Evolutionary conservation across 2,888 invertebrate species (phyloP).

Genomic region (Romanomermis culicivorax): DNA sequence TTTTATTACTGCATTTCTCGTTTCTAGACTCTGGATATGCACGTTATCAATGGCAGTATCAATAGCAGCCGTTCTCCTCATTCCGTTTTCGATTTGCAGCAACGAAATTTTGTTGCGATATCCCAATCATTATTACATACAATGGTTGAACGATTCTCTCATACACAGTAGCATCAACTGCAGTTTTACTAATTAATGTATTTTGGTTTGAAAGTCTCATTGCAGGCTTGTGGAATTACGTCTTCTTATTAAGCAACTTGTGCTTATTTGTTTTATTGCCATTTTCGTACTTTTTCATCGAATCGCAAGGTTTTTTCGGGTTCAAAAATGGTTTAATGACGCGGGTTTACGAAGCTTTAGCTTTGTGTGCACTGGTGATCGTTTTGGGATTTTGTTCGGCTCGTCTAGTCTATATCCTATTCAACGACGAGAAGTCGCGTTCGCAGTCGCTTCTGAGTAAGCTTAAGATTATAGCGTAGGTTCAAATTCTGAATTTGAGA

Average conservation of each 20-base stretch:
- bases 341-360: constrained; percentile 75
- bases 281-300: constrained; percentile 90
- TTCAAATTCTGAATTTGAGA: constrained; percentile 19
- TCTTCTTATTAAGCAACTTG: constrained; percentile 84
- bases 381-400: constrained; percentile 69
- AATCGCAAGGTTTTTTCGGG: constrained; percentile 85
- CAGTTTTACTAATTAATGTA: background rate
- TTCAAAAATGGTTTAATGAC: constrained; percentile 64
- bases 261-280: constrained; percentile 85
- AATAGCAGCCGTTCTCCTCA: constrained; percentile 69
- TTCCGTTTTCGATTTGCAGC: constrained; percentile 92
- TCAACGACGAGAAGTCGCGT: constrained; percentile 60
- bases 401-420: constrained; percentile 62
- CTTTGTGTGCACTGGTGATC: constrained; percentile 62
- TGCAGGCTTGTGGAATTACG: constrained; percentile 85
- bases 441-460: constrained; percentile 65
- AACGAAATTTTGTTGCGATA: constrained; percentile 85
- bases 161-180: constrained; percentile 51
- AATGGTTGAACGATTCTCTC: constrained; percentile 93
- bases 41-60: constrained; percentile 82
- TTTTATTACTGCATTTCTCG: no score
- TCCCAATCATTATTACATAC: constrained; percentile 86
- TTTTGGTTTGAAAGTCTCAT: constrained; percentile 33
- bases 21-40: constrained; percentile 73
- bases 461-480: constrained; percentile 30